Conservation (phyloP, 1,140 invertebrate genomes). For the Littorina saxatilis region DNA sequence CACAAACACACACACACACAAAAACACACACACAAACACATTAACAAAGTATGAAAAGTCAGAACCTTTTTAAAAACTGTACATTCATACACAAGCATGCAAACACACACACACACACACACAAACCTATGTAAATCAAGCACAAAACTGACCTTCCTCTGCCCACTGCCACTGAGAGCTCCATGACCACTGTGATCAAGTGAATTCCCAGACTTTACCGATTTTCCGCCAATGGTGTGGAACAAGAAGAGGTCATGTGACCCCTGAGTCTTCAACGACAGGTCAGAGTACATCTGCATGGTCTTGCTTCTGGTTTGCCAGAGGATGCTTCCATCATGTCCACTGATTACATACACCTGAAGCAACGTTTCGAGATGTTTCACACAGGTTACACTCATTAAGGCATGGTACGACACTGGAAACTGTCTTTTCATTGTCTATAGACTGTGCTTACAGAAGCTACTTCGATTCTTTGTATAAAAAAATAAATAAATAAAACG, state of each 20-base stretch:
- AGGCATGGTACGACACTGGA: background rate
- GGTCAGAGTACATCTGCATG: constrained; percentile 58
- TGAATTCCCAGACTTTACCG: background rate
- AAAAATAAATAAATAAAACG: background rate
- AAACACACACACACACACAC: no score
- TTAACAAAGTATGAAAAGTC: no score
- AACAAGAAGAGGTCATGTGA: constrained; percentile 29
- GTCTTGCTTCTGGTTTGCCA: constrained; percentile 42
- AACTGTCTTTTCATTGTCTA: background rate
- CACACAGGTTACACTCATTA: no score
- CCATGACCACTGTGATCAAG: background rate
- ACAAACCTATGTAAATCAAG: background rate
- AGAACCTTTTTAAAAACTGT: no score
- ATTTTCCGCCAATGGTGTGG: background rate
- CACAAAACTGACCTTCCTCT: background rate
- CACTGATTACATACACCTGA: constrained; percentile 56
- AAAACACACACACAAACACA: no score
- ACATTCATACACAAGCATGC: no score
- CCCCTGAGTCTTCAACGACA: constrained; percentile 49
- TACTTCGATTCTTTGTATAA: no score
- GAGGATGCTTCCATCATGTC: constrained; percentile 53
- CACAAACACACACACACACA: no score
- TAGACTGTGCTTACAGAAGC: background rate
- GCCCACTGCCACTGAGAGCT: background rate
- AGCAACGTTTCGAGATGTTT: no score